Evolutionary conservation across 2,113 vertebrate genomes (phyloP).

Genomic region (Centropus unirufus): DNA sequence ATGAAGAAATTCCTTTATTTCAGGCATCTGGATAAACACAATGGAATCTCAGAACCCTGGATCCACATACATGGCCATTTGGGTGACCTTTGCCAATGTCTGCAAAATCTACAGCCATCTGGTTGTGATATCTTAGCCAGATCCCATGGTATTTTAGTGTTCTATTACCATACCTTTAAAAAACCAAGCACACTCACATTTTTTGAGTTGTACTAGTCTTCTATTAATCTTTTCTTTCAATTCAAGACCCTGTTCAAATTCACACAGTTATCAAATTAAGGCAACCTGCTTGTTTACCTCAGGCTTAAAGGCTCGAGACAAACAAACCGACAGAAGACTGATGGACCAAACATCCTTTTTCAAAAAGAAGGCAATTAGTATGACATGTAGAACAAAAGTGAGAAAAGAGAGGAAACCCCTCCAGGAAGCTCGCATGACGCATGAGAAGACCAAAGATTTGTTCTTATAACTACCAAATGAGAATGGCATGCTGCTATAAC

Average conservation of each 20-base stretch:
- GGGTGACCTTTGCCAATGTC: not conserved
- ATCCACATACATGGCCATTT: not conserved
- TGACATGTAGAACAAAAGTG: not conserved
- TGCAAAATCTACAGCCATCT: not conserved
- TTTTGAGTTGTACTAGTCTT: not conserved
- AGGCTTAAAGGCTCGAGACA: not conserved
- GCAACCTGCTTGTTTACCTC: not conserved
- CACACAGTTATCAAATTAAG: not conserved
- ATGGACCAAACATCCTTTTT: not conserved
- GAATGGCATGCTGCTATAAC: rapidly evolving
- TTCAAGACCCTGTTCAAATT: not conserved
- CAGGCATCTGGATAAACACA: not conserved
- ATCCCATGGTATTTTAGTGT: not conserved
- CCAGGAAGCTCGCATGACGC: not conserved
- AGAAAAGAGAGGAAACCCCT: not conserved
- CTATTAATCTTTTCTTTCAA: not conserved
- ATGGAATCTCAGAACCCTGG: not conserved
- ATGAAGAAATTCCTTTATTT: not conserved
- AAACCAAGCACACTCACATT: not conserved
- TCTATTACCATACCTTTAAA: not conserved
- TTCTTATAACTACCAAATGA: not conserved
- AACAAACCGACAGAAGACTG: not conserved
- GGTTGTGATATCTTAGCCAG: not conserved
- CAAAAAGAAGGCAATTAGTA: not conserved
- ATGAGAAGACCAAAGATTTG: not conserved